These are phyloP conservation scores for Eulemur albifrons DNA, from an alignment of 2,797 vertebrate genomes.

Conservation along the genomic window DNA sequence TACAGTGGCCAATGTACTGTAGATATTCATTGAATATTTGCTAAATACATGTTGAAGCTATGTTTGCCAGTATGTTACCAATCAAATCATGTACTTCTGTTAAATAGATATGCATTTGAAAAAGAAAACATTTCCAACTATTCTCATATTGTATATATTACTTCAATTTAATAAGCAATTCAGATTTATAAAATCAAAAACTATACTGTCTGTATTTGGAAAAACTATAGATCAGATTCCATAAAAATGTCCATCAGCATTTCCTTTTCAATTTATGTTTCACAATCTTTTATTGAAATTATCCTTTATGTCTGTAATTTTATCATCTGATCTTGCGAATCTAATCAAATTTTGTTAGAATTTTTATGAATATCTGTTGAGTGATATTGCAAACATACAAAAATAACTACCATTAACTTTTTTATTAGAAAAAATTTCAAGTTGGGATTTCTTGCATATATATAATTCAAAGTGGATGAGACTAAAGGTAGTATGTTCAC, in stretches of 20 bases:
- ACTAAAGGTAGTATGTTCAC: not conserved
- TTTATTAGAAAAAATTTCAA: not conserved
- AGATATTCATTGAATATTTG: not conserved
- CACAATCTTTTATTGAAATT: not conserved
- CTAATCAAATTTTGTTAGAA: not conserved
- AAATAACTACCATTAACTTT: not conserved
- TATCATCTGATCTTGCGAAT: not conserved
- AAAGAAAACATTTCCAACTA: not conserved
- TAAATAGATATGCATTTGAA: not conserved
- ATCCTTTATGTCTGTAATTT: not conserved
- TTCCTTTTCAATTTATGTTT: not conserved
- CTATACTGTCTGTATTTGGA: not conserved
- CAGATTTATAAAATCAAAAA: not conserved
- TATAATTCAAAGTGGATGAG: not conserved
- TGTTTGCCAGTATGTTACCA: not conserved
- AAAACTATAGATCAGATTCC: not conserved
- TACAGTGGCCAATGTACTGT: not conserved
- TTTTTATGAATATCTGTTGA: not conserved
- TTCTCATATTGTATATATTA: not conserved
- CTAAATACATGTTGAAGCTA: not conserved
- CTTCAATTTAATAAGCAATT: not conserved
- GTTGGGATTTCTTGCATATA: not conserved
- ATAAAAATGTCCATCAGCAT: not conserved
- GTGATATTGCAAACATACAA: not conserved
- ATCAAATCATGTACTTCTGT: not conserved